These are phyloP conservation scores for Lampropteryx suffumata DNA, from an alignment of 2,888 invertebrate species.

Conservation along the genomic window DNA sequence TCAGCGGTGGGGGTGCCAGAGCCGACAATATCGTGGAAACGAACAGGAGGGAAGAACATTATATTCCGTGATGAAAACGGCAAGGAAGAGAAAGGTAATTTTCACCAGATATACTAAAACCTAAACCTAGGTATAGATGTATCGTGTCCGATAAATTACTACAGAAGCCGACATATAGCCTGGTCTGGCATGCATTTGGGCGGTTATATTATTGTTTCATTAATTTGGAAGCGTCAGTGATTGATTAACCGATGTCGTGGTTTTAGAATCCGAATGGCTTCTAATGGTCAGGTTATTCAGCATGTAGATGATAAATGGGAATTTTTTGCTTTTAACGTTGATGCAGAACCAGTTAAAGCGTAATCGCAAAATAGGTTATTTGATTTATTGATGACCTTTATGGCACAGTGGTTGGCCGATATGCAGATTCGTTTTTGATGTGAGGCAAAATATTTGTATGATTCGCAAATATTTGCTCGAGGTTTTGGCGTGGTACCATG, in stretches of 20 bases:
- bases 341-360: not conserved
- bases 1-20: constrained; percentile 91
- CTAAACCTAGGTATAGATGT: too few relatives aligned
- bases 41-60: constrained; percentile 90
- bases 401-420: too few relatives aligned
- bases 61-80: constrained; percentile 86
- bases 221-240: constrained; percentile 39
- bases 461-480: too few relatives aligned
- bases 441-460: too few relatives aligned
- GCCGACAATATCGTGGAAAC: constrained; percentile 90
- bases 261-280: constrained; percentile 12
- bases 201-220: constrained; percentile 28
- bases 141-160: too few relatives aligned
- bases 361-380: not conserved
- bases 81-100: constrained; percentile 86
- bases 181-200: too few relatives aligned
- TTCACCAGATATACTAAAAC: constrained; percentile 23
- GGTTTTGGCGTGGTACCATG: too few relatives aligned
- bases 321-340: constrained; percentile 11
- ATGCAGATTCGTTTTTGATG: too few relatives aligned
- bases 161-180: too few relatives aligned
- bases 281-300: constrained; percentile 9
- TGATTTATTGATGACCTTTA: not conserved
- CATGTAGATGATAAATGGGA: constrained; percentile 16
- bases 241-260: constrained; percentile 36